Evolutionary conservation across 2,113 vertebrate genomes (phyloP), one percentile per base, ranked within the genome.

Genomic region (Myiagra hebetior): DNA sequence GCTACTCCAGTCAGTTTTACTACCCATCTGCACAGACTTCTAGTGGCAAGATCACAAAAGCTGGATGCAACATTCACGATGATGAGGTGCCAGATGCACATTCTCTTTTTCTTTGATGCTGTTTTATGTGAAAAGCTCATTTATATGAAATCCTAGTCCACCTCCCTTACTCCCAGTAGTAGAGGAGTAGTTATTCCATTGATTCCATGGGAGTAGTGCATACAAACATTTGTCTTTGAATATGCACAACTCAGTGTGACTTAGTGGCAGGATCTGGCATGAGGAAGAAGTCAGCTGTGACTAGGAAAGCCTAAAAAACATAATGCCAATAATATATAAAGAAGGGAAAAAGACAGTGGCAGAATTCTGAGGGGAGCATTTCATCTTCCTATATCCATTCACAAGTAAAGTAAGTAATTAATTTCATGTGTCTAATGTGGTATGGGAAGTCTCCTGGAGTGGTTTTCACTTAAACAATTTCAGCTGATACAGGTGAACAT

Each of bases 391-490:
- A 22, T 96, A 85, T 46, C 11, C 27, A 79, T 72, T 59, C 59
- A 86, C 30, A n/a, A 93, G 31, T 44, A 85, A 93, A 81, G 60
- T 21, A 76, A 86, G 60, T 95, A 97, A 96, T 95, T 84, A 96
- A 93, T 93, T 96, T 91, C 62, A 87, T 39, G 24, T 47, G 50
- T 85, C 33, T 93, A 53, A 65, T 74, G 33, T 50, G 72, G 59
- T 37, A 80, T 82, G 11, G 18, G 46, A 91, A 87, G n/a, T 80
- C 53, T 94, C 50, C 49, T 80, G 80, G 46, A 94, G 84, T 23
- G 27, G 50, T 87, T 96, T 93, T 79, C 65, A 87, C 59, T 89
- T 78, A 63, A 77, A 67, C 6, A 46, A 46, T 87, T 95, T 93
- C 74, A 87, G 24, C 74, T 89, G 60, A 44, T 33, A 69, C 52